phyloP scores from a whole-genome alignment of 1,140 invertebrate genomes.

The Thalassaphorura encarpata region DNA sequence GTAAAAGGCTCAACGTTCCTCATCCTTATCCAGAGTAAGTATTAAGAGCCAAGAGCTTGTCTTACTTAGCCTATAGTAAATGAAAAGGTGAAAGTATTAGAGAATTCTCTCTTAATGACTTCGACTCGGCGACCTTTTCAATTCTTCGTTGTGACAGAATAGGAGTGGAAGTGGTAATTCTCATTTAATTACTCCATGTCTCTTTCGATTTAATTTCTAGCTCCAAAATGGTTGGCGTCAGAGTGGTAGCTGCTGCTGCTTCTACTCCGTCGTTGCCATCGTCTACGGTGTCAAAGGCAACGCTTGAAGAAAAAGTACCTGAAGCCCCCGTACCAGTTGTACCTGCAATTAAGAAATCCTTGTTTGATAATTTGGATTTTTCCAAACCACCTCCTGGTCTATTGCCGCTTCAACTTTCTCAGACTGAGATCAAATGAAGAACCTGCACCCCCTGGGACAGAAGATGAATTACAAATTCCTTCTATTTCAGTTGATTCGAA shows the following conservation, averaged over 20 bases:
- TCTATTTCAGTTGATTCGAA: not conserved
- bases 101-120: too few relatives aligned
- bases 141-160: too few relatives aligned
- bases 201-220: constrained; percentile 14
- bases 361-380: constrained; percentile 31
- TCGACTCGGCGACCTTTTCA: too few relatives aligned
- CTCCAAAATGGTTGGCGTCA: constrained; percentile 27
- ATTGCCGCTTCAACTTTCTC: constrained; percentile 4
- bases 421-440: not conserved
- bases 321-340: not conserved
- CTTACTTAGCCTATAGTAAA: not conserved
- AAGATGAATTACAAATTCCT: not conserved
- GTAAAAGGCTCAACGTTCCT: constrained; percentile 88
- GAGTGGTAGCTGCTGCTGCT: constrained; percentile 1
- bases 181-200: too few relatives aligned
- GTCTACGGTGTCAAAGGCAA: not conserved
- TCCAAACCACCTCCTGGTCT: constrained; percentile 31
- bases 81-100: too few relatives aligned
- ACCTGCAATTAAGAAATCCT: constrained; percentile 20
- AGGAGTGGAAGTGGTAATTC: too few relatives aligned
- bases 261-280: constrained; percentile 1
- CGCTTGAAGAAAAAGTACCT: not conserved
- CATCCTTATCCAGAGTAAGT: constrained; percentile 60
- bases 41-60: not conserved
- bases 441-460: not conserved